These are phyloP conservation scores for Cryptoblepharus egeriae DNA, from an alignment of 2,797 vertebrate genomes.

Conservation along the genomic window DNA sequence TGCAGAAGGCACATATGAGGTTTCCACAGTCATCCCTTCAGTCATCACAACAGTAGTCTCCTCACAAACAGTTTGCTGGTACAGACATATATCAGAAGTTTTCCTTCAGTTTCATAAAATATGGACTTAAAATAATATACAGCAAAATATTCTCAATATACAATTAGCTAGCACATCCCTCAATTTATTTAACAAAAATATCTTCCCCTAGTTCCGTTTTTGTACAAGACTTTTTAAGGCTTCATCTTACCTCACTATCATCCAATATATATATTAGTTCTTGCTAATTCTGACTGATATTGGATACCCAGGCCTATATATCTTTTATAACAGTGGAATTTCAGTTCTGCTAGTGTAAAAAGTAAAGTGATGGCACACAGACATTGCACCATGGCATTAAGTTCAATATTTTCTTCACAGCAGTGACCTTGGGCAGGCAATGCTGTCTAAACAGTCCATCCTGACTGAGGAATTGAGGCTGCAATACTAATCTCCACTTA, in stretches of 20 bases:
- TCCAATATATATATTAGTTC: neutral
- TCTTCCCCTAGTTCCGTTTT: neutral
- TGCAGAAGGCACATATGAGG: slow-evolving; percentile 82
- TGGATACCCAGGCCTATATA: neutral
- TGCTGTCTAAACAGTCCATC: no score
- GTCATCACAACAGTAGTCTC: slow-evolving; percentile 75
- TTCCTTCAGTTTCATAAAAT: slow-evolving; percentile 70
- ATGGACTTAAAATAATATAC: slow-evolving; percentile 8
- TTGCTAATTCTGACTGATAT: neutral
- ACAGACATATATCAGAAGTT: slow-evolving; percentile 77
- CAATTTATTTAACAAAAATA: neutral
- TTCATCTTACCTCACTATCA: neutral
- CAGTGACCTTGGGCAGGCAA: no score
- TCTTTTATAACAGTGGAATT: no score
- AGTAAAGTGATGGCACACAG: no score
- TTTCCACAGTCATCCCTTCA: slow-evolving; percentile 78
- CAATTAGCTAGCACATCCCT: neutral
- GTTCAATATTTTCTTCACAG: no score
- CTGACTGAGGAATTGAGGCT: no score
- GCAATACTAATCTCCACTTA: no score
- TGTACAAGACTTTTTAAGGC: neutral
- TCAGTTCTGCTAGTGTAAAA: no score
- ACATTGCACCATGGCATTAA: no score
- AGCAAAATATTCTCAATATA: neutral
- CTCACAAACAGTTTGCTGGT: slow-evolving; percentile 82